Conservation (phyloP, 35 echinoderm and acorn worm genomes). For the Stichopus chloronotus region DNA sequence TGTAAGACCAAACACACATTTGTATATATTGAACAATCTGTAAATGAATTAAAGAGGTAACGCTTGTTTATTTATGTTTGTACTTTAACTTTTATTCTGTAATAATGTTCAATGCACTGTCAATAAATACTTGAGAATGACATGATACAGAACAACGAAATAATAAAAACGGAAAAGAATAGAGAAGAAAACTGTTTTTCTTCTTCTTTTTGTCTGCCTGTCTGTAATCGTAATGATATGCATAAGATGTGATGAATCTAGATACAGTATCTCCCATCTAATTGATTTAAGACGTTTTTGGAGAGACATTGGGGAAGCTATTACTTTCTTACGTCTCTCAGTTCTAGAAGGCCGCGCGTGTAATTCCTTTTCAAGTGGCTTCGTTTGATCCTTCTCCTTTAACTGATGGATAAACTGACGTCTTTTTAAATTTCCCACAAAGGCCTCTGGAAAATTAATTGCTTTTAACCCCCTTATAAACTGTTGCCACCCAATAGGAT, state of each 20-base stretch:
- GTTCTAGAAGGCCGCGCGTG: not conserved
- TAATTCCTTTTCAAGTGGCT: not conserved
- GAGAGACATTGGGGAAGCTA: not conserved
- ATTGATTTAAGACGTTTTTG: not conserved
- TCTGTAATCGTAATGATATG: not conserved
- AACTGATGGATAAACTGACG: conserved; percentile 6
- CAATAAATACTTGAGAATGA: conserved; percentile 6
- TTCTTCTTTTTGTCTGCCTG: not conserved
- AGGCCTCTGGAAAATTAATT: conserved; percentile 23
- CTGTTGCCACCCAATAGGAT: conserved; percentile 28
- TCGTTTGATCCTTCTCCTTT: not conserved
- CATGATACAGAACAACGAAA: conserved; percentile 1
- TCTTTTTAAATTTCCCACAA: not conserved
- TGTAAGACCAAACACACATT: not conserved
- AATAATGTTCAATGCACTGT: conserved; percentile 8
- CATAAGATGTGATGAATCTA: not conserved
- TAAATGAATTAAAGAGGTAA: not conserved
- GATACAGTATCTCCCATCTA: not conserved
- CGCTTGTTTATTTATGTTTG: not conserved
- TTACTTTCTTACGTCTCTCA: not conserved
- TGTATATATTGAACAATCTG: conserved; percentile 7
- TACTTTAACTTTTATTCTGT: conserved; percentile 26
- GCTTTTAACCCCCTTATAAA: conserved; percentile 18
- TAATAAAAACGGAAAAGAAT: conserved; percentile 5
- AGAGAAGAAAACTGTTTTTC: not conserved